phyloP scores from a whole-genome alignment of 2,888 invertebrate genomes.

The Acronicta psi region DNA sequence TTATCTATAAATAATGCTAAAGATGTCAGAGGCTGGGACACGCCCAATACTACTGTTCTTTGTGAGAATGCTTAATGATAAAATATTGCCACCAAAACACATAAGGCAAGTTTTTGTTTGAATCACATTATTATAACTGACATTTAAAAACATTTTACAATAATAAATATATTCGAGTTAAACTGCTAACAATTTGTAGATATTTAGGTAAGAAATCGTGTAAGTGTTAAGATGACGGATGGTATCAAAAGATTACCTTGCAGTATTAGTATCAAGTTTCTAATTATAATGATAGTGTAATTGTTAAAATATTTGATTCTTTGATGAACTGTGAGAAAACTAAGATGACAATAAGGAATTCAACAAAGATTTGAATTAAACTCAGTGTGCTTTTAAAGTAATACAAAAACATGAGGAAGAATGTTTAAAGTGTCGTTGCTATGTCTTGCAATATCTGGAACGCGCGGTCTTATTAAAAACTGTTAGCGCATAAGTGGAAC shows the following conservation, averaged over 20 bases:
- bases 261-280: too few species aligned
- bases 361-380: too few species aligned
- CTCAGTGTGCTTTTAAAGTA: neutral
- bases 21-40: constrained; percentile 45
- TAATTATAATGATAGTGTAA: too few species aligned
- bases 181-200: neutral
- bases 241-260: too few species aligned
- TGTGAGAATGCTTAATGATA: constrained; percentile 36
- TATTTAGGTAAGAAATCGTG: neutral
- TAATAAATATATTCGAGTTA: neutral
- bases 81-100: constrained; percentile 39
- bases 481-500: constrained; percentile 12
- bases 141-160: constrained; percentile 18
- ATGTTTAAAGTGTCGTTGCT: neutral
- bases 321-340: too few species aligned
- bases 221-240: too few species aligned
- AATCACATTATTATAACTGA: constrained; percentile 8
- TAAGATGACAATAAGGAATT: too few species aligned
- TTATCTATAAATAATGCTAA: constrained; percentile 44
- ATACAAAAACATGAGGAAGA: neutral
- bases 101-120: constrained; percentile 26
- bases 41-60: constrained; percentile 33
- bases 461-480: constrained; percentile 38
- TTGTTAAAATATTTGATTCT: too few species aligned
- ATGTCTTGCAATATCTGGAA: constrained; percentile 4